Conservation (phyloP, 2,797 vertebrate species). For the Melanogrammus aeglefinus region DNA sequence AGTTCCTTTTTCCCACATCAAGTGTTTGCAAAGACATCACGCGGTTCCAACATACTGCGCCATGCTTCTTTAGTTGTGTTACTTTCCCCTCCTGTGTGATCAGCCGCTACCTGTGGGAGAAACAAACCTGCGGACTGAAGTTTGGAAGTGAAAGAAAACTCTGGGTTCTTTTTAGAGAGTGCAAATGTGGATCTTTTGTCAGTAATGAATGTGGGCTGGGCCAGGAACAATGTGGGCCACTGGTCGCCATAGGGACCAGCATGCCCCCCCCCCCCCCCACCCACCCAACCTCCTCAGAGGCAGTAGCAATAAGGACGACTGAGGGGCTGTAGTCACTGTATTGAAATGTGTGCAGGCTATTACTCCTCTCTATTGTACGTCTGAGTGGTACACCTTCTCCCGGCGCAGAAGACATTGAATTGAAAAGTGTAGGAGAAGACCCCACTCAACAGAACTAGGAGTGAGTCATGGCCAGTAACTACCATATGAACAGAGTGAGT, state of each 20-base stretch:
- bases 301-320: conserved; percentile 68
- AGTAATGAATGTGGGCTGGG: conserved; percentile 76
- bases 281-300: conserved; percentile 61
- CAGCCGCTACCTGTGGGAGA: conserved; percentile 36
- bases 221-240: conserved; percentile 79
- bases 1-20: neutral
- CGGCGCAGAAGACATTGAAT: conserved; percentile 31
- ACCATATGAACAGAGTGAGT: neutral
- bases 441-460: conserved; percentile 19
- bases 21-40: neutral
- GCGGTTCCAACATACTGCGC: neutral
- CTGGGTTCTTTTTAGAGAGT: conserved; percentile 36
- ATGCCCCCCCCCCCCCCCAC: conserved; percentile 56
- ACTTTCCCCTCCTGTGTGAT: conserved; percentile 5
- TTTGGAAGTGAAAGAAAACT: conserved; percentile 23
- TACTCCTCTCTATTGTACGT: conserved; percentile 61
- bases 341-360: conserved; percentile 66
- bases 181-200: conserved; percentile 71
- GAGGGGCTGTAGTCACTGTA: conserved; percentile 61
- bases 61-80: neutral
- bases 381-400: conserved; percentile 49
- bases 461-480: neutral
- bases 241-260: conserved; percentile 78
- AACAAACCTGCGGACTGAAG: conserved; percentile 41
- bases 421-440: conserved; percentile 17